These are phyloP conservation scores for Selenia dentaria DNA, from an alignment of 2,888 invertebrate genomes.

Conservation along the genomic window DNA sequence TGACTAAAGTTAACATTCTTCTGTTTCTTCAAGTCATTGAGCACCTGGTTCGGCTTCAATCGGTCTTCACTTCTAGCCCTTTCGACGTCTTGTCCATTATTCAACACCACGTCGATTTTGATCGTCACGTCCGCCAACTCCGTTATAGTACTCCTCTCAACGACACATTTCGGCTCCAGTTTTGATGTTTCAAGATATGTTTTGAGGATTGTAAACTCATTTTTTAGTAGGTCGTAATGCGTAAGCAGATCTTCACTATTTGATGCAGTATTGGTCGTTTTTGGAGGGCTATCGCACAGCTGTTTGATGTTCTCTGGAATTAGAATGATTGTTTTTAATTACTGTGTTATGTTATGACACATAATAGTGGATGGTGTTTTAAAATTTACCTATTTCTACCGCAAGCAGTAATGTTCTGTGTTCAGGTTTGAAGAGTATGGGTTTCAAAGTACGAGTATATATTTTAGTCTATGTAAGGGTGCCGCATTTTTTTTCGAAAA, in stretches of 20 bases:
- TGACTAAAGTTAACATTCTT: conserved; percentile 70
- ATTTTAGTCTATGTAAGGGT: too few relatives aligned
- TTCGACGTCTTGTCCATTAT: conserved; percentile 50
- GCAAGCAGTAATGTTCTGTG: too few relatives aligned
- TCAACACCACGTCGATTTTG: conserved; percentile 42
- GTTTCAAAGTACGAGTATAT: too few relatives aligned
- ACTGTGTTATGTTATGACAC: too few relatives aligned
- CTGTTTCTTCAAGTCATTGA: conserved; percentile 70
- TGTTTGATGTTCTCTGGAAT: conserved; percentile 24
- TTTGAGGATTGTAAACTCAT: conserved; percentile 54
- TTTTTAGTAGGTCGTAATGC: conserved; percentile 56
- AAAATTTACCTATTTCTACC: too few relatives aligned
- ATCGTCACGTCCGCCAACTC: conserved; percentile 41
- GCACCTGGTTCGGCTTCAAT: conserved; percentile 48
- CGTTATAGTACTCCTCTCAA: conserved; percentile 55
- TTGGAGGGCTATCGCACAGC: not conserved
- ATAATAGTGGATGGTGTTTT: too few relatives aligned
- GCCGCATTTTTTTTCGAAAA: too few relatives aligned
- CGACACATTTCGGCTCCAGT: conserved; percentile 47
- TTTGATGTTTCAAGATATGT: conserved; percentile 52
- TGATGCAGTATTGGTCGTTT: conserved; percentile 16
- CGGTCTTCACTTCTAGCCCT: conserved; percentile 39
- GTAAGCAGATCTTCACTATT: conserved; percentile 44
- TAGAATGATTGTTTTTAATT: too few relatives aligned
- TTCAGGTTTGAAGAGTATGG: too few relatives aligned